Evolutionary conservation across 2,113 vertebrate species (phyloP), one percentile per base, ranked within the genome.

Genomic region (Talpa occidentalis): DNA sequence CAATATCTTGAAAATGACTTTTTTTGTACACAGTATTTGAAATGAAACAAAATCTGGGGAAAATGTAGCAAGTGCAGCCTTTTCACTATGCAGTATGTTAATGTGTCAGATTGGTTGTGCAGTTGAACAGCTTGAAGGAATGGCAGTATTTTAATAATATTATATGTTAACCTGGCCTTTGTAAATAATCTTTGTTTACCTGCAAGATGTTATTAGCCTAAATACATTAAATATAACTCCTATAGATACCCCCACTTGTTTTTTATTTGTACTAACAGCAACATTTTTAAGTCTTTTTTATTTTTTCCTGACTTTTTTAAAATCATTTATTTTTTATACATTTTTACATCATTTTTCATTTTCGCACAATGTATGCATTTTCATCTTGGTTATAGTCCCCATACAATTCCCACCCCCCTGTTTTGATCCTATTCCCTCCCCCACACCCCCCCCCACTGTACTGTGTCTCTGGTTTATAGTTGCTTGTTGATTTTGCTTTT

Each of bases 31-130:
- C 86, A 97, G 73, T 95, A 80, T 96, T 97, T 87, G 79, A 94
- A 95, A 94, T 69, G 89, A 97, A 96, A 95, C 94, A 95, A 95
- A 96, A 95, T 95, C 93, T 95, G 92, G 85, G 92, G 44, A 73
- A 70, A 95, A 92, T 26, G 59, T 73, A 91, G 49, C n/a, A 73
- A 93, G 62, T 62, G 37, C 42, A 47, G 37, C 62, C 44, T 94
- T 77, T 93, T 91, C 47, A 37, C 87, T 90, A 10, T 90, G 80
- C 90, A 82, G 80, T 93, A 95, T 90, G 90, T 78, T 96, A 83
- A 92, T 90, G 62, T 90, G 47, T 88, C 17, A 95, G 84, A 83
- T 90, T 94, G 94, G 84, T 49, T 83, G 32, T 85, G 59, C 44
- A 64, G 32, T 5, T 28, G 64, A 89, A 96, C 72, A 73, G 70